phyloP scores from a whole-genome alignment of 2,888 invertebrate species.

The Willowsia nigromaculata region DNA sequence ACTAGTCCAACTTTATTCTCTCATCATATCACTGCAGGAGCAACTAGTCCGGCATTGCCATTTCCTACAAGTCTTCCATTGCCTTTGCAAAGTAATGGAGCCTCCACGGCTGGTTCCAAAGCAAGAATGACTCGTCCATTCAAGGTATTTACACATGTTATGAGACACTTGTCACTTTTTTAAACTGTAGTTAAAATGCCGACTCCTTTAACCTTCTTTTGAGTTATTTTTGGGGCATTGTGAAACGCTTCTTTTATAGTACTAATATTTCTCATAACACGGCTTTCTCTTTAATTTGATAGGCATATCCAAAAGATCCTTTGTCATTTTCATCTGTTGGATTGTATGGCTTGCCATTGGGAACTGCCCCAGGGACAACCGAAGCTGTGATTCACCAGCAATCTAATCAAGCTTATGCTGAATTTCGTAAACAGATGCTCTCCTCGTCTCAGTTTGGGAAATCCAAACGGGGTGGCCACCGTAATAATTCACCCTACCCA shows the following conservation, averaged over 20 bases:
- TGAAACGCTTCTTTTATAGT: neutral
- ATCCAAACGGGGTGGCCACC: conserved; percentile 70
- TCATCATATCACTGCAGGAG: conserved; percentile 61
- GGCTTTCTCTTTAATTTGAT: conserved; percentile 17
- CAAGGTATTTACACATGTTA: conserved; percentile 75
- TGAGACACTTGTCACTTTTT: no score
- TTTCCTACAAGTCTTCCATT: conserved; percentile 67
- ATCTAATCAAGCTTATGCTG: conserved; percentile 86
- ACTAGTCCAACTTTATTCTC: conserved; percentile 72
- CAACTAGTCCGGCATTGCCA: conserved; percentile 70
- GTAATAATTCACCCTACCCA: conserved; percentile 54
- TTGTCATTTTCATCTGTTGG: conserved; percentile 83
- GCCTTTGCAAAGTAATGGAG: conserved; percentile 52
- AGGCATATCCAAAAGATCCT: conserved; percentile 87
- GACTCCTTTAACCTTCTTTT: no score
- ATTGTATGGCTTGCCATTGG: conserved; percentile 79
- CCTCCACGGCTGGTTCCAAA: conserved; percentile 45
- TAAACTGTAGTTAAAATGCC: no score
- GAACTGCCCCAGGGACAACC: conserved; percentile 77
- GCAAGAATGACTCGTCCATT: conserved; percentile 76
- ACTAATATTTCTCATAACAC: neutral
- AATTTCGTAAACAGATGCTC: conserved; percentile 86
- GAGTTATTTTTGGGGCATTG: conserved; percentile 53
- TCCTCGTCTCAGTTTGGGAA: conserved; percentile 85
- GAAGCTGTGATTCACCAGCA: conserved; percentile 83